Percentiles rank a stretch among this genome's conserved stretches.
phyloP scores from a whole-genome alignment of 1,140 invertebrate species.

The Epicauta chinensis region DNA sequence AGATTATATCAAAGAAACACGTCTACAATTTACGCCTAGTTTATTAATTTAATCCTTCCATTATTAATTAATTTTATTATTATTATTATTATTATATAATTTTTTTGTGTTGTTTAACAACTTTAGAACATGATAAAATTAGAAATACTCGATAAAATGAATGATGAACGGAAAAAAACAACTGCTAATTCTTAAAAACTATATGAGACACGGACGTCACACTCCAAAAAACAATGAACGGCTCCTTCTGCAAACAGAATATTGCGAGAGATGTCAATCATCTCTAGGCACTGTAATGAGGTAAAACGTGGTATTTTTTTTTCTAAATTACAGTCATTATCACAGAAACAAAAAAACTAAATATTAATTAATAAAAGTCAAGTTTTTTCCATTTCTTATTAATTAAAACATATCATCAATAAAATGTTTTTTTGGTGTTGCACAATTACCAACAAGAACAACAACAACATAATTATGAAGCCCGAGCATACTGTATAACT shows the following conservation, averaged over 20 bases:
- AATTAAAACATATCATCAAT: constrained; percentile 10
- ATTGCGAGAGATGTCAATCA: constrained; percentile 27
- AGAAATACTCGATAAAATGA: not conserved
- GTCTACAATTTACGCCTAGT: constrained; percentile 6
- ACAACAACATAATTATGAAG: constrained; percentile 47
- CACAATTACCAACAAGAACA: not conserved
- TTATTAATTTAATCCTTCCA: too few species aligned
- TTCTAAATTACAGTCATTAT: constrained; percentile 36
- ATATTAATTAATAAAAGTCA: constrained; percentile 18
- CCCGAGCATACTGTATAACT: constrained; percentile 74
- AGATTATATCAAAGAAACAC: too few species aligned
- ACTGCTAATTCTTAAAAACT: constrained; percentile 21
- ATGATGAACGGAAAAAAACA: not conserved
- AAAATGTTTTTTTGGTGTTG: constrained; percentile 1
- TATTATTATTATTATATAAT: too few species aligned
- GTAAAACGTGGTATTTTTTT: constrained; percentile 31
- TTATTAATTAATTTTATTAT: too few species aligned
- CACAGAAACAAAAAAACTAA: constrained; percentile 39
- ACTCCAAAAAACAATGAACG: not conserved
- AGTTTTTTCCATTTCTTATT: not conserved
- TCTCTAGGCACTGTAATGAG: constrained; percentile 41
- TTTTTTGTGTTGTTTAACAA: too few species aligned
- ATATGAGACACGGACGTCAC: not conserved
- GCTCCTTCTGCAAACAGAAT: constrained; percentile 10
- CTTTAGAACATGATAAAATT: too few species aligned